These are phyloP conservation scores for Dicentrarchus labrax DNA, from an alignment of 2,113 vertebrate species.

Conservation along the genomic window DNA sequence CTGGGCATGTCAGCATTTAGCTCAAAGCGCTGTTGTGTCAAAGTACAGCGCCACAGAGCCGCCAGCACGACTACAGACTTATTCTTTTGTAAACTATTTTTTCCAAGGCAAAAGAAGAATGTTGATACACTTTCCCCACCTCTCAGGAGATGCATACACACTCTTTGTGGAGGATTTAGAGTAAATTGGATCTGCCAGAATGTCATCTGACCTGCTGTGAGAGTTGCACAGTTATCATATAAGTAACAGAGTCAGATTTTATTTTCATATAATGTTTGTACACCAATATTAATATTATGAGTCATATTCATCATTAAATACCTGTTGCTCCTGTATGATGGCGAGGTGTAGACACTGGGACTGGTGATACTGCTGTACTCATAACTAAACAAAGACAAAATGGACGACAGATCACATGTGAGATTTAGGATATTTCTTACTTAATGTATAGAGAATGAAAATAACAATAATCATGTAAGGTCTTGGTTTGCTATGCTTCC, in stretches of 20 bases:
- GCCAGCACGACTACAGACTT: neutral
- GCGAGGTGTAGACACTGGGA: conserved; percentile 72
- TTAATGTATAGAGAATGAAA: neutral
- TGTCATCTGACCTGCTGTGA: conserved; percentile 62
- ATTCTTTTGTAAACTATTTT: neutral
- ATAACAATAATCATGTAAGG: neutral
- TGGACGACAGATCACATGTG: neutral
- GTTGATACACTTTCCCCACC: conserved; percentile 53
- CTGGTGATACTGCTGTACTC: conserved; percentile 70
- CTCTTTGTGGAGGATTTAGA: conserved; percentile 67
- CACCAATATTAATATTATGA: neutral
- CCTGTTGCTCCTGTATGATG: conserved; percentile 75
- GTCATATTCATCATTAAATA: neutral
- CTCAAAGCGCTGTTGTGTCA: neutral
- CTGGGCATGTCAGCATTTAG: neutral
- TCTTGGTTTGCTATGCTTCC: neutral
- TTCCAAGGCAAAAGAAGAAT: neutral
- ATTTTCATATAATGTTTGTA: neutral
- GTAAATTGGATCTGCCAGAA: conserved; percentile 40
- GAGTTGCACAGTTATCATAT: conserved; percentile 6
- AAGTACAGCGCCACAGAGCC: neutral
- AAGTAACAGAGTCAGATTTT: neutral
- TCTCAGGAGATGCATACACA: conserved; percentile 70
- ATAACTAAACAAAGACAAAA: conserved; percentile 72
- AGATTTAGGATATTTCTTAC: neutral